Evolutionary conservation across 1,140 invertebrate genomes (phyloP), one percentile per base, ranked within the genome.

Genomic region (Drosophila busckii): DNA sequence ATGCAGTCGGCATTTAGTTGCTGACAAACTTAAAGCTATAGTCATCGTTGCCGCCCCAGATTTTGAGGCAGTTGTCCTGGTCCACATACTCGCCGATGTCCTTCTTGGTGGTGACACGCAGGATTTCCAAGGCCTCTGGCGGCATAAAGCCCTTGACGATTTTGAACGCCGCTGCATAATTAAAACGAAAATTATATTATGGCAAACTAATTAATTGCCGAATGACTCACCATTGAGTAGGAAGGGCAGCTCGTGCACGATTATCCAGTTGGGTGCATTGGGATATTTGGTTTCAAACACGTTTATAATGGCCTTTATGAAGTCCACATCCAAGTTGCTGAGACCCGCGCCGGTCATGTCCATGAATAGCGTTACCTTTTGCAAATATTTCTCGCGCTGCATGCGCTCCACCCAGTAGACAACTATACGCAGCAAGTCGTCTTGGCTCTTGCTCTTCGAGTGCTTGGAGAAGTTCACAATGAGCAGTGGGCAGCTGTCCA

Each of bases 221-320:
- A n/a, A 7, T 9, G 2, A 56, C 87, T 89, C 88, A 94, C 93
- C 93, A 87, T 94, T 96, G 54, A 98, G 89, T n/a, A 98, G 91
- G 95, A 96, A 98, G 4, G 96, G 94, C 94, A 98, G 94, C 84
- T 98, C 95, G 88, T 92, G 96, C 48, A 98, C 94, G 17, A 98
- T 88, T 54, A 98, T 95, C 69, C 96, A 96, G 87, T 96, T 97
- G 55, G 96, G 88, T 87, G 94, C 93, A 88, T 92, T 93, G 5
- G 96, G 96, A 88, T 97, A 98, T 6, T 56, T 75, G 20, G 90
- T 89, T 87, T 97, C 96, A 78, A 97, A 95, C 31, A 96, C 88
- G 10, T 90, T 91, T 44, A 98, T 95, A 25, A 97, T 88, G 68
- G 93, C 95, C 78, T 93, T 94, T 2, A 91, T 93, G 44, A 95